Evolutionary conservation across 1,140 invertebrate genomes (phyloP), one percentile per base, ranked within the genome.

Genomic region (Sinonovacula constricta): DNA sequence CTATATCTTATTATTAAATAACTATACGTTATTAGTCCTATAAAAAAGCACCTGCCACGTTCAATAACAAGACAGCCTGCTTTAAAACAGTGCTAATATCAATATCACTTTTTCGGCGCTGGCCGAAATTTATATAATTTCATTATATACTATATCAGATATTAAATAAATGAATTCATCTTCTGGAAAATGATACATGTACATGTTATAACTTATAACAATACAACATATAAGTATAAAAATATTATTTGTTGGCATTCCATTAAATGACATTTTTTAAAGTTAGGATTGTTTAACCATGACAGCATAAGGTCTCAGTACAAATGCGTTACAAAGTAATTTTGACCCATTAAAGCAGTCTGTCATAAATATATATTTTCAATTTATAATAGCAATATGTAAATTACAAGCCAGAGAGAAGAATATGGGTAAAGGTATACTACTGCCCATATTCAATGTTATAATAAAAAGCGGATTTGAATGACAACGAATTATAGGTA

Each of bases 131-230:
- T 54, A 18, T 22, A 5, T 66, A 66, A 63, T 33, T 34, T 63
- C 3, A 63, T 45, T 22, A 63, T 63, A 36, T 45, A 7, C 5
- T 49, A 49, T 34, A 62, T 62, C n/a, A 62, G 3, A 60, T 12
- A 18, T 66, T 30, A 66, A n/a, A 66, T n/a, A 66, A 7, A 26
- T 2, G 4, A 28, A 7, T 2, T 24, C 14, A 7, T 12, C 45
- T 7, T 66, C 51, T 24, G 10, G 36, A 49, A 66, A 66, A 66
- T 66, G 63, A 66, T 66, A 66, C 63, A 45, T 65, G 62, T 39
- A 51, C 10, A 51, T 26, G 34, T 7, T 26, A 66, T 66, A 49
- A 66, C 2, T 51, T 24, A 49, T 30, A 45, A 66, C 10, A 33
- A 49, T 65, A 24, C 22, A 65, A 65, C 4, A 65, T 60, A 7